These are phyloP conservation scores for Cantharis flavilabris DNA, from an alignment of 2,888 invertebrate genomes.

Conservation along the genomic window DNA sequence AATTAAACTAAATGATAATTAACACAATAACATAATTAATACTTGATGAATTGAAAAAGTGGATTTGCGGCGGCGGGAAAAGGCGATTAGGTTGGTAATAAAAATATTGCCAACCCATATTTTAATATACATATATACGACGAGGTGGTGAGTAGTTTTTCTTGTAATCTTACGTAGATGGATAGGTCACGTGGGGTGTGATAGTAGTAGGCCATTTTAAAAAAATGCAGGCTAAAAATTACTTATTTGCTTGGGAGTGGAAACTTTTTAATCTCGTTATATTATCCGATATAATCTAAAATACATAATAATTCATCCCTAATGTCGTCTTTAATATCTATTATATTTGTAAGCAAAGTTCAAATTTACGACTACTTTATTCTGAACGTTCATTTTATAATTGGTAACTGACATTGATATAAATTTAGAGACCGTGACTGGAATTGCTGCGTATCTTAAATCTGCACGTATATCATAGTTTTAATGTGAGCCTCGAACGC, in stretches of 20 bases:
- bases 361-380: conserved; percentile 53
- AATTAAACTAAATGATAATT: not conserved
- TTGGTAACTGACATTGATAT: conserved; percentile 58
- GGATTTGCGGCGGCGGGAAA: not conserved
- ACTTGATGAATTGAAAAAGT: not conserved
- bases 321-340: conserved; percentile 48
- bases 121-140: not conserved
- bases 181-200: not conserved
- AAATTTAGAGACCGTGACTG: conserved; percentile 57
- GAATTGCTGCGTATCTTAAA: conserved; percentile 57
- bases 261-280: not conserved
- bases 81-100: not conserved
- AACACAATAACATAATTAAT: not conserved
- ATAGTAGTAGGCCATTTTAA: not conserved
- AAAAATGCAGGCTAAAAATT: not conserved
- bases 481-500: conserved; percentile 55
- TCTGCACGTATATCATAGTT: conserved; percentile 58
- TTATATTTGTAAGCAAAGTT: conserved; percentile 54
- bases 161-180: not conserved
- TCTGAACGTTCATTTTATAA: conserved; percentile 54
- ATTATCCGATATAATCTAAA: conserved; percentile 5
- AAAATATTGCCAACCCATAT: not conserved
- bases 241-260: not conserved
- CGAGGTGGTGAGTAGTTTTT: not conserved
- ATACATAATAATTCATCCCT: conserved; percentile 31